These are phyloP conservation scores for Orchestes rusci DNA, from an alignment of 2,888 invertebrate species.

Conservation along the genomic window DNA sequence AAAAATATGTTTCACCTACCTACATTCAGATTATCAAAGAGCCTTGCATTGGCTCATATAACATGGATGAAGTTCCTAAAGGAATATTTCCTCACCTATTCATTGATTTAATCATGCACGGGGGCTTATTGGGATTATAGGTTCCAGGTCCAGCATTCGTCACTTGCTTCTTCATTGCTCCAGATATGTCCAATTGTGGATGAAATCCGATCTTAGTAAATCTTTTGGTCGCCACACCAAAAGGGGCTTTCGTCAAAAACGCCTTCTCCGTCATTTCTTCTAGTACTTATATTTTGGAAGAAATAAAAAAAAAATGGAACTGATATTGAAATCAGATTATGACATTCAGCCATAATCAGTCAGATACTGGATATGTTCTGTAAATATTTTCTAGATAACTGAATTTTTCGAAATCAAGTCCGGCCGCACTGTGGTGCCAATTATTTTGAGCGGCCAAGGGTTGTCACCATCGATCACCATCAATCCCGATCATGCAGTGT, in stretches of 20 bases:
- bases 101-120: constrained; percentile 25
- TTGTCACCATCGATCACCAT: constrained; percentile 21
- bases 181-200: constrained; percentile 28
- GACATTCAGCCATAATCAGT: too few species aligned
- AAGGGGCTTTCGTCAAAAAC: constrained; percentile 25
- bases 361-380: too few species aligned
- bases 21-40: too few species aligned
- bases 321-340: too few species aligned
- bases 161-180: constrained; percentile 28
- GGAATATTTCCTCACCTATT: constrained; percentile 25
- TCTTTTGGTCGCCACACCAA: constrained; percentile 29
- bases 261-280: constrained; percentile 11
- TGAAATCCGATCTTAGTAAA: constrained; percentile 30
- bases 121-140: constrained; percentile 23
- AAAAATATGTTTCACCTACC: too few species aligned
- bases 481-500: constrained; percentile 25
- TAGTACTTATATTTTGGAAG: too few species aligned
- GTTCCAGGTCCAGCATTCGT: constrained; percentile 28
- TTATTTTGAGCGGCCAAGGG: constrained; percentile 27
- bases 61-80: too few species aligned
- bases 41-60: too few species aligned
- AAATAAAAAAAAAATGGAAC: too few species aligned
- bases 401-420: constrained; percentile 30
- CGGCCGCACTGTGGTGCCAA: constrained; percentile 24
- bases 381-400: constrained; percentile 23